Evolutionary conservation across 2,113 vertebrate species (phyloP), one percentile per base, ranked within the genome.

Genomic region (Motacilla tschutschensis): DNA sequence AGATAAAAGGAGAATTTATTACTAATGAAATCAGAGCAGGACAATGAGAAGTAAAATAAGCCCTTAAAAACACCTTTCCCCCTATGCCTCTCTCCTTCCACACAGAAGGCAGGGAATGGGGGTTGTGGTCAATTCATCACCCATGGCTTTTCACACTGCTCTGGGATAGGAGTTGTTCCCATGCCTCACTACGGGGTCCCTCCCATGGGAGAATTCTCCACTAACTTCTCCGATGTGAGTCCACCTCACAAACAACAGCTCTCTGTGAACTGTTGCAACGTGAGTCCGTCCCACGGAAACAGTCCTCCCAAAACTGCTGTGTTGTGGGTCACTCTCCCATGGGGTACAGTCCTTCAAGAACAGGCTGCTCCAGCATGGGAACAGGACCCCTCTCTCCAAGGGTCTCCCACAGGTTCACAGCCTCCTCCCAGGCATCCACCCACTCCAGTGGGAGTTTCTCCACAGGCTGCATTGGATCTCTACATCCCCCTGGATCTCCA

Each of bases 391-490:
- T 33, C 22, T 33, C 35, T 47, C 43, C 24, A 28, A 0, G 0
- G 9, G 24, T 48, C 14, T 79, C 29, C 29, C 15, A 33, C 2
- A 4, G 22, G 35, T 12, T 55, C 43, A 28, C 18, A 57, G 35
- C 29, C 35, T 67, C 29, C 43, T 66, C 29, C 11, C 75, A 66
- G 22, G 41, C 11, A 57, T 47, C 62, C 50, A 65, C 5, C 28
- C 0, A 0, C 33, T 47, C 29, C 11, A 28, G 33, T 3, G 1
- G 14, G 41, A 7, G 28, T 14, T 48, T 21, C 62, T 57, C 35
- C 51, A 57, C 0, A 0, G 41, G 22, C 10, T 65, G 41, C 60
- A 26, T 8, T 0, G 0, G 14, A 78, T 40, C 17, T 57, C 51
- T n/a, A 11, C 22, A 65, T 14, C 17, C 28, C 33, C 3, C 0